Evolutionary conservation across 2,888 invertebrate genomes (phyloP), one percentile per base, ranked within the genome.

Genomic region (Scaptomyza caliginosa): DNA sequence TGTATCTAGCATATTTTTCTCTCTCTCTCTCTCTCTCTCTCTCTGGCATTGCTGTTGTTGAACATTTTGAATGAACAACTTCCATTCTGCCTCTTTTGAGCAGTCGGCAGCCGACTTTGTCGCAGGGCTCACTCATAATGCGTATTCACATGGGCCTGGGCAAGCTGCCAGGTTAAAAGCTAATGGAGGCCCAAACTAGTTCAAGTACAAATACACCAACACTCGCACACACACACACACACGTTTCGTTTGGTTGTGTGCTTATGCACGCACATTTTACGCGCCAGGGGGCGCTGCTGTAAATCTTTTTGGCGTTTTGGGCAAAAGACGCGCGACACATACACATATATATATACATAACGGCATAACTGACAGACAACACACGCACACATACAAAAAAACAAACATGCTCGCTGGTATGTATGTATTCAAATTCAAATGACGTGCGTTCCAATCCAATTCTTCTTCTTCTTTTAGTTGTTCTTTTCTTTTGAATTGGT

Each of bases 181-280:
- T 58, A 76, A 78, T 80, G 84, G 81, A 72, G 71, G 66, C 59
- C 75, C 58, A 69, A 84, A 84, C 75, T 84, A 66, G 77, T 77
- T 74, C 77, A 77, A 77, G 76, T 71, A 77, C 75, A 76, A 72
- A 71, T 63, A 62, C 34, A 62, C 17, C 36, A 30, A 40, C 42
- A 23, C 38, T 11, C 32, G 3, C 38, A 28, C 23, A 16, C 16
- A 24, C 38, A n/a, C 21, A 50, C 21, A 40, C 7, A 8, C 13
- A 39, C n/a, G n/a, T n/a, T 24, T n/a, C 1, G n/a, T 10, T n/a
- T n/a, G 17, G 28, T 10, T n/a, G n/a, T n/a, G 2, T 39, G 34
- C 42, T 23, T 17, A 36, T 13, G 43, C 48, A 66, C 56, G 60
- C 67, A 73, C 56, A 72, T 34, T 26, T 21, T 56, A 7, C 38